Conservation (phyloP, 2,113 vertebrate genomes). For the Turnix velox region DNA sequence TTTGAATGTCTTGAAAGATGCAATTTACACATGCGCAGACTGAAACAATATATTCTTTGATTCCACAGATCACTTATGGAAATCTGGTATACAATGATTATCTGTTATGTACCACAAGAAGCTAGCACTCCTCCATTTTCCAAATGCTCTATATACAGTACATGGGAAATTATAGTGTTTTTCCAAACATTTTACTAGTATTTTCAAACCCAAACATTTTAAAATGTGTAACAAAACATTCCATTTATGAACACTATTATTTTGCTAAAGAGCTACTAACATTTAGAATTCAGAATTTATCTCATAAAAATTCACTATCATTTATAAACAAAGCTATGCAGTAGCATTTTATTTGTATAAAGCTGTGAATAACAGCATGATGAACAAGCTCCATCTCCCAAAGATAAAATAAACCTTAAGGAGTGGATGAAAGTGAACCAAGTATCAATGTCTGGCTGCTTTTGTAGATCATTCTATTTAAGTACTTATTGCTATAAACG, state of each 20-base stretch:
- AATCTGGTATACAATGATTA: neutral
- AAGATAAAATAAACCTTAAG: neutral
- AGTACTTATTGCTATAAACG: conserved; percentile 34
- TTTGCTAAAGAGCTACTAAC: neutral
- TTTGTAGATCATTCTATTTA: conserved; percentile 30
- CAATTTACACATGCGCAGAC: neutral
- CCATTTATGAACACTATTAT: neutral
- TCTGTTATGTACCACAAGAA: neutral
- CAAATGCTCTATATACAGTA: neutral
- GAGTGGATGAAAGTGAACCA: neutral
- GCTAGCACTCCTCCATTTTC: neutral
- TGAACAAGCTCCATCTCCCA: neutral
- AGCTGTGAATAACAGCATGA: neutral
- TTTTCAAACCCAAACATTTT: neutral
- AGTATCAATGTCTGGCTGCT: neutral
- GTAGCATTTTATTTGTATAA: neutral
- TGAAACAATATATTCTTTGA: neutral
- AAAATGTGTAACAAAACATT: neutral
- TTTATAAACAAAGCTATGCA: neutral
- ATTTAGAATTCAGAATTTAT: neutral
- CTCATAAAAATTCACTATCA: neutral
- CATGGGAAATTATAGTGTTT: neutral
- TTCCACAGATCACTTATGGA: neutral
- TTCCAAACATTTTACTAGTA: neutral
- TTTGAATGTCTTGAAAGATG: neutral